These are phyloP conservation scores for Urocynchramus pylzowi DNA, from an alignment of 2,113 vertebrate species.

Conservation along the genomic window DNA sequence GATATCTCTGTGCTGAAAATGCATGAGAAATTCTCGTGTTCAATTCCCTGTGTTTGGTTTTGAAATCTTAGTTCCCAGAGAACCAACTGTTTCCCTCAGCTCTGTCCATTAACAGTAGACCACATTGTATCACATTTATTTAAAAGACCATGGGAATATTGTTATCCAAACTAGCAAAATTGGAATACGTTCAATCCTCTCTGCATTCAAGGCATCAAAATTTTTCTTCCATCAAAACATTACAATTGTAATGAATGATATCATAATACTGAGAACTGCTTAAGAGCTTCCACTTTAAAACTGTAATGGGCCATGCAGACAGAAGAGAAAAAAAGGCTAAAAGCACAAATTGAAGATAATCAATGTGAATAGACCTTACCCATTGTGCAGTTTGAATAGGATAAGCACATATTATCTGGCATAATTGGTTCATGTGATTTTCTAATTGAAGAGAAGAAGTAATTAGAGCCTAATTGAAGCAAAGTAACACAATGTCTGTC, in stretches of 20 bases:
- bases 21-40: background rate
- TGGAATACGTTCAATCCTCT: background rate
- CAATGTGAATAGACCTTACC: constrained; percentile 72
- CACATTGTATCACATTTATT: constrained; percentile 24
- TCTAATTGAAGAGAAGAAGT: constrained; percentile 73
- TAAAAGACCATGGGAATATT: constrained; percentile 21
- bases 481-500: constrained; percentile 70
- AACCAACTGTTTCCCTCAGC: background rate
- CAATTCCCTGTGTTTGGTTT: background rate
- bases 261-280: constrained; percentile 70
- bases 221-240: constrained; percentile 69
- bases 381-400: constrained; percentile 71
- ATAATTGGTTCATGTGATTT: constrained; percentile 74
- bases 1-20: background rate
- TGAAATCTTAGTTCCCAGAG: constrained; percentile 18
- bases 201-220: constrained; percentile 56
- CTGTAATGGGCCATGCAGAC: constrained; percentile 63
- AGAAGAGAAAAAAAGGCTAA: constrained; percentile 61
- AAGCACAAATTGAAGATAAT: constrained; percentile 74
- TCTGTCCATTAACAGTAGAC: constrained; percentile 18
- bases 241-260: constrained; percentile 71
- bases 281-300: constrained; percentile 72
- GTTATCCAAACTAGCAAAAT: constrained; percentile 42
- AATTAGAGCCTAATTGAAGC: constrained; percentile 74
- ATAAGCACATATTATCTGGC: constrained; percentile 73